Base-by-base conservation (phyloP, 2,113 vertebrate genomes). In the Salvelinus namaycush region DNA sequence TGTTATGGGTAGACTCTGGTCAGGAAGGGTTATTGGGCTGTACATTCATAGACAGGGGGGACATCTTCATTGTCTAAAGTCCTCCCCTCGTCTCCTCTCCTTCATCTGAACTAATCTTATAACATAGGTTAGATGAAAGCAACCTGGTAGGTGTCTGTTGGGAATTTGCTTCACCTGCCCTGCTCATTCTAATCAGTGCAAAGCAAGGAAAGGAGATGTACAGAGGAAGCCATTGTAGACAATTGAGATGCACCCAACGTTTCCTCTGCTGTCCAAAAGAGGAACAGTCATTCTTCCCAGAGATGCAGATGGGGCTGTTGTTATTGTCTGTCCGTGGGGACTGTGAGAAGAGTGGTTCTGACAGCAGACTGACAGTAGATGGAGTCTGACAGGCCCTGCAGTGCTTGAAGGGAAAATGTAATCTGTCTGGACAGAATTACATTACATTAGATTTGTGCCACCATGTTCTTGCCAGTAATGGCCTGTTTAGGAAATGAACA, bases 391-490 rank as follows among this genome's bases (percentile, higher is more conserved):
- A 76, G 70, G 77, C 85, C 71, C 68, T 77, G 39, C 84, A 85
- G 74, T 84, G 82, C 81, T 83, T 74, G 73, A 82, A 87, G 86
- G 76, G 64, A 76, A 73, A 71, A 54, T 82, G 62, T 89, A 83
- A 79, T 70, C 82, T 83, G 82, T 83, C 82, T 77, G 26, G 49
- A 73, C 67, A n/a, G 77, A 85, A 89, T 79, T 24, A 78, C 80
- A 83, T 57, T 62, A 67, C 39, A 44, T 44, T 44, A 11, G 82
- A 76, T 87, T 74, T 73, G 74, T 70, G 72, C 70, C 77, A 48
- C 60, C 27, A 4, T 78, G 70, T 87, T 81, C 26, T 44, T 76
- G 73, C 69, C 22, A 70, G 77, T 81, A 39, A 3, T 77, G 78
- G 22, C 75, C 68, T 73, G 77, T 82, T 85, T 78, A 62, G 73